Conservation (phyloP, 2,797 vertebrate genomes). For the Poliocrania exsul region DNA sequence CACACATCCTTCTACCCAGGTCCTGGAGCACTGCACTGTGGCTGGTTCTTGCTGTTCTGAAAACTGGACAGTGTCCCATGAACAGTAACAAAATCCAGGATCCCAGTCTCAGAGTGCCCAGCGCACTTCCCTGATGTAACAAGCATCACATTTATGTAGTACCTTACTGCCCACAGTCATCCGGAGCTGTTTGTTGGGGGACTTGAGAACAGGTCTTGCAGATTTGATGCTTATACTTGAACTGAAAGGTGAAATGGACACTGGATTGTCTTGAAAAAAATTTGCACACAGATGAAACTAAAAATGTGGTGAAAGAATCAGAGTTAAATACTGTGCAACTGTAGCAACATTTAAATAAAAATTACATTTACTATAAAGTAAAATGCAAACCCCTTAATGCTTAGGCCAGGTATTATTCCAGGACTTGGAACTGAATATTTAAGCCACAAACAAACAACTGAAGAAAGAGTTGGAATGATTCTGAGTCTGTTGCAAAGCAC, state of each 20-base stretch:
- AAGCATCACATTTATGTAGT: neutral
- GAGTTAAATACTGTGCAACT: neutral
- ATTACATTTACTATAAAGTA: neutral
- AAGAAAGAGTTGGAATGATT: neutral
- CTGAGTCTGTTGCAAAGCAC: neutral
- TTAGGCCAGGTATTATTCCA: neutral
- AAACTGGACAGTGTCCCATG: fast-evolving
- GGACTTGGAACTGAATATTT: neutral
- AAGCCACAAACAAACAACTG: neutral
- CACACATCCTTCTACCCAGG: neutral
- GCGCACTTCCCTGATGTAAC: fast-evolving
- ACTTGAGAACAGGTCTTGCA: conserved; percentile 85
- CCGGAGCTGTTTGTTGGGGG: conserved; percentile 90
- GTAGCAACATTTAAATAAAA: neutral
- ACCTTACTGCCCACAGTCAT: conserved; percentile 95
- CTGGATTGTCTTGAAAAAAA: conserved; percentile 88
- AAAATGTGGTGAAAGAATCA: conserved; percentile 49
- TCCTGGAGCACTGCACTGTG: neutral
- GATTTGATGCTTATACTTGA: conserved; percentile 86
- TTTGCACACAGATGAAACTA: conserved; percentile 89
- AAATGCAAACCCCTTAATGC: neutral
- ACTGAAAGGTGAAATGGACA: conserved; percentile 56
- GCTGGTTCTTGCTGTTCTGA: neutral
- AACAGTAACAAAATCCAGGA: fast-evolving
- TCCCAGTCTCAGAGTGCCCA: neutral